These are phyloP conservation scores for Andrena hattorfiana DNA, from an alignment of 2,888 invertebrate genomes.

Conservation along the genomic window DNA sequence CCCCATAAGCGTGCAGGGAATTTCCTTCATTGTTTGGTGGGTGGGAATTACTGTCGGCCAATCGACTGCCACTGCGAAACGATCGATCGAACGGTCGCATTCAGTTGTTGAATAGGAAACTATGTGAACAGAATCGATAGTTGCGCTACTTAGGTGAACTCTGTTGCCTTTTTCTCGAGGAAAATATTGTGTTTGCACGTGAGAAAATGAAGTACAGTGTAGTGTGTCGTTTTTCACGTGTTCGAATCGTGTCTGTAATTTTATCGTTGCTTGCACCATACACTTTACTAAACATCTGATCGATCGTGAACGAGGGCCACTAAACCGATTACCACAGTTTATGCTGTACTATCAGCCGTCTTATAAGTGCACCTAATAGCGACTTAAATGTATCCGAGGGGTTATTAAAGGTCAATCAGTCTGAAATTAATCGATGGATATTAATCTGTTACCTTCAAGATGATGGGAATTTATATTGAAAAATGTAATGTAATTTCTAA, in stretches of 20 bases:
- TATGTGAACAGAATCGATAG: no score
- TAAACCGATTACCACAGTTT: constrained; percentile 68
- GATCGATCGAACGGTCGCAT: no score
- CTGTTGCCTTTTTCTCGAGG: background rate
- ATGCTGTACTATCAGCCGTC: constrained; percentile 44
- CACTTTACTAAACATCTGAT: constrained; percentile 61
- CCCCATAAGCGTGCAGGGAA: background rate
- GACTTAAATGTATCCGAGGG: constrained; percentile 49
- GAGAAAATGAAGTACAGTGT: background rate
- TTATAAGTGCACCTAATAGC: constrained; percentile 47
- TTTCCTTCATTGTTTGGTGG: background rate
- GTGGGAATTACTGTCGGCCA: background rate
- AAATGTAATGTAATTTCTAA: constrained; percentile 1
- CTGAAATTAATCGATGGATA: constrained; percentile 45
- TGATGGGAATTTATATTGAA: constrained; percentile 2
- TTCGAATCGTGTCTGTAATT: constrained; percentile 40
- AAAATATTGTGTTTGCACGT: no score
- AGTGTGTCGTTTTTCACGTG: background rate
- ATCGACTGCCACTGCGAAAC: no score
- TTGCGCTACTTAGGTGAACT: background rate
- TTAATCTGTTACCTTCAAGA: constrained; percentile 12
- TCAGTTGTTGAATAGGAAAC: no score
- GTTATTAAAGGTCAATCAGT: constrained; percentile 49
- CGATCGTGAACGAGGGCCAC: constrained; percentile 50
- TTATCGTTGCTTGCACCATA: constrained; percentile 53